Conservation (phyloP, 2,888 invertebrate genomes). For the Cancer borealis region DNA sequence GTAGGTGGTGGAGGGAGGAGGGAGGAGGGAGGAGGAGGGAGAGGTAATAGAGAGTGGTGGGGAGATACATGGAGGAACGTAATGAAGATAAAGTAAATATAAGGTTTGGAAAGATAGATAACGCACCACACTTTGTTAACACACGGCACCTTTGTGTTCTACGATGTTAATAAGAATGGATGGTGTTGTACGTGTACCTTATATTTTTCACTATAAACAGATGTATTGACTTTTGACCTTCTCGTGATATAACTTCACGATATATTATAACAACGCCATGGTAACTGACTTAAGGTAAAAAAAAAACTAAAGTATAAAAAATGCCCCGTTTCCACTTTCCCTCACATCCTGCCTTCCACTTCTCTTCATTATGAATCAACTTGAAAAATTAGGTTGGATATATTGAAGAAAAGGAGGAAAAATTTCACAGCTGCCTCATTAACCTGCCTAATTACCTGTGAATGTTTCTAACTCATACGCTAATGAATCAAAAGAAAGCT, state of each 20-base stretch:
- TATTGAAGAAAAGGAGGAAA: background rate
- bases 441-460: background rate
- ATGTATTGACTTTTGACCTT: slow-evolving; percentile 1
- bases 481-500: background rate
- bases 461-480: background rate
- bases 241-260: background rate
- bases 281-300: too few relatives aligned
- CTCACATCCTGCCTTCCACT: too few relatives aligned
- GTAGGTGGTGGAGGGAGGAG: background rate
- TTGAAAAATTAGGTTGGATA: too few relatives aligned
- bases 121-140: background rate
- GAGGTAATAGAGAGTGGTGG: background rate
- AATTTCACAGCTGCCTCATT: background rate
- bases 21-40: background rate
- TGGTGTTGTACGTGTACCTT: background rate
- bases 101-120: background rate
- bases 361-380: too few relatives aligned
- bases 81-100: too few relatives aligned
- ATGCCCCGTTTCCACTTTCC: too few relatives aligned
- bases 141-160: background rate
- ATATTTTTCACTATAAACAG: background rate
- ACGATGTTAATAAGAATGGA: background rate
- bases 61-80: background rate
- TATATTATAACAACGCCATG: too few relatives aligned
- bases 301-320: background rate